Evolutionary conservation across 2,113 vertebrate genomes (phyloP), one percentile per base, ranked within the genome.

Genomic region (Istiophorus platypterus): DNA sequence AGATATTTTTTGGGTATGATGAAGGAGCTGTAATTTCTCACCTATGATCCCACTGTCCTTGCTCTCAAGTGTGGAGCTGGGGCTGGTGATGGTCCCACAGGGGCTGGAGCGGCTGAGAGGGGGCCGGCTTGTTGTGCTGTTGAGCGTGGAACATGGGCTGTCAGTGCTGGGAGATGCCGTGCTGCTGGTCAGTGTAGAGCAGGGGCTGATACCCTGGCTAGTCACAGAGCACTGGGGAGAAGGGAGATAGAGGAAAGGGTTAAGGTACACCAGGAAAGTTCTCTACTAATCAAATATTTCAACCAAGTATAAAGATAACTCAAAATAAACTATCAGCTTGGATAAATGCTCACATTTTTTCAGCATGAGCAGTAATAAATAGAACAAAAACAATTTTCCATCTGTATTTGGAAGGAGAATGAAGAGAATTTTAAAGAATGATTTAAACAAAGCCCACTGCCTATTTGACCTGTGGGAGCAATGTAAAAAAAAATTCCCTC

Each of bases 21-120:
- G 18, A 74, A 7, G 47, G 54, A 54, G 42, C 29, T 42, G 29
- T 18, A 42, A 58, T 61, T 14, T 49, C 96, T 96, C 94, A 99
- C 98, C 98, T 93, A 99, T 99, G 88, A 99, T 99, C 8, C 98
- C 98, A 70, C 98, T 99, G 96, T 99, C 98, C 93, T 98, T 99
- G 96, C 98, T 99, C 95, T 99, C 98, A 87, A 99, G 96, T 2
- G 98, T 99, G 93, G 98, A 99, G 94, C 97, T 99, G 69, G 97
- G 97, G 91, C 96, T 99, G 94, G 97, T 98, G 89, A 99, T 95
- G 91, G 97, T 99, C 76, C 97, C 97, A 42, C 96, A 97, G 92
- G 97, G 98, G 90, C 98, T 99, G 72, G 93, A 92, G 92, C 88
- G 95, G 94, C 73, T 93, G 84, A 95, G 91, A 0, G 94, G 95